A percentile compares a stretch with the other conserved stretches of the same genome.
Evolutionary conservation across 2,797 vertebrate species (phyloP).

Genomic region (Tragelaphus oryx): DNA sequence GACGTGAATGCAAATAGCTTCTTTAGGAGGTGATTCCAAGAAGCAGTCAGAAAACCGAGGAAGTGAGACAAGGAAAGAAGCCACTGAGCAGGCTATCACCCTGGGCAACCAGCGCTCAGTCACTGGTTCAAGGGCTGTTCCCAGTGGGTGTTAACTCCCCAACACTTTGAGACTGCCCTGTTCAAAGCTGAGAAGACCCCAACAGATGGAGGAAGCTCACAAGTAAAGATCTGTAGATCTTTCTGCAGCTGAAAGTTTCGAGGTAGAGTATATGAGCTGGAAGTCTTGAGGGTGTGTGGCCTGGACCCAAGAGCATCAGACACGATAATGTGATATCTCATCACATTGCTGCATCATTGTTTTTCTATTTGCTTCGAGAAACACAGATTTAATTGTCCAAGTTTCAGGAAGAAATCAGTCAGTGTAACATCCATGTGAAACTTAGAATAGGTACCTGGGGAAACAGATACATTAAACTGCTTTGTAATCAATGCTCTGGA

Average conservation of each 20-base stretch:
- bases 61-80: not conserved
- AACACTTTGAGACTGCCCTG: not conserved
- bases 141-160: not conserved
- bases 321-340: not conserved
- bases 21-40: not conserved
- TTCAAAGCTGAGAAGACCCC: not conserved
- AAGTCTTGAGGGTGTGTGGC: not conserved
- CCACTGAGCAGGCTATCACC: not conserved
- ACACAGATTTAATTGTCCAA: not conserved
- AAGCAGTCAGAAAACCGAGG: not conserved
- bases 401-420: not conserved
- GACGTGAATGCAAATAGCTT: not conserved
- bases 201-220: not conserved
- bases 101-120: not conserved
- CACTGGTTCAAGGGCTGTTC: not conserved
- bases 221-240: not conserved
- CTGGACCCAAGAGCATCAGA: not conserved
- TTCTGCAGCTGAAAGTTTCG: not conserved
- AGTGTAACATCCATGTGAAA: not conserved
- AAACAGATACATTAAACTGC: not conserved
- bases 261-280: not conserved
- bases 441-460: not conserved
- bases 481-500: not conserved
- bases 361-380: not conserved
- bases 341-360: not conserved